A percentile compares a stretch with the other conserved stretches of the same genome.
Conservation (phyloP, 2,888 invertebrate species). For the Epirrhoe tristata region DNA sequence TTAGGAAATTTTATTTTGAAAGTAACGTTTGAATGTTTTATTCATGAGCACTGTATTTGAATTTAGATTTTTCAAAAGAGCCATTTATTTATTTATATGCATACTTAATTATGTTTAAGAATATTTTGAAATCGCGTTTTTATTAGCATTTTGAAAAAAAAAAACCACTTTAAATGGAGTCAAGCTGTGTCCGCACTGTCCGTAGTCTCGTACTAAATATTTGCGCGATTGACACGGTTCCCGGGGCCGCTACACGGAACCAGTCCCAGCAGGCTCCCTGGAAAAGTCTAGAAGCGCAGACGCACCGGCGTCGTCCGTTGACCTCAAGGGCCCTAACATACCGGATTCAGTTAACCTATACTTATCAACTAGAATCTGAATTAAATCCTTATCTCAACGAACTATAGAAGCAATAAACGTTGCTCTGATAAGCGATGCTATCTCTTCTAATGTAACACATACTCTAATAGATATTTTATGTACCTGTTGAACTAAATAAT, state of each 20-base stretch:
- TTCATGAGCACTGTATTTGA: conserved; percentile 8
- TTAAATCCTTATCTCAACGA: conserved; percentile 41
- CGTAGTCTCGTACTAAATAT: conserved; percentile 46
- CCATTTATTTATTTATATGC: conserved; percentile 4
- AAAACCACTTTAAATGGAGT: not conserved
- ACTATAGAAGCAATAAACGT: conserved; percentile 41
- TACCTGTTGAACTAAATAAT: conserved; percentile 13
- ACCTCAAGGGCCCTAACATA: conserved; percentile 48
- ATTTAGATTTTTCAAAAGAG: conserved; percentile 10
- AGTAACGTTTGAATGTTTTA: conserved; percentile 4
- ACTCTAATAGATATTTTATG: not conserved
- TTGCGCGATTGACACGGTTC: conserved; percentile 57
- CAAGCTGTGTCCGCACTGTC: conserved; percentile 19
- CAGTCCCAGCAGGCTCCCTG: conserved; percentile 48
- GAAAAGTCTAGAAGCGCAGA: conserved; percentile 51
- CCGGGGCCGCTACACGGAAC: conserved; percentile 61
- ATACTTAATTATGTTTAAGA: not conserved
- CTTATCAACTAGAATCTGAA: conserved; percentile 21
- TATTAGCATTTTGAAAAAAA: not conserved
- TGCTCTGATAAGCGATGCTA: conserved; percentile 36
- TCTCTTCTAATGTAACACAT: conserved; percentile 34
- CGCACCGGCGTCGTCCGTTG: conserved; percentile 60
- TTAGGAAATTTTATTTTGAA: not conserved
- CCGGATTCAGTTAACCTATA: conserved; percentile 49
- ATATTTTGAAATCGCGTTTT: not conserved